These are phyloP conservation scores for Actinia equina DNA, from an alignment of 64 coral and sea anemone genomes.

Conservation along the genomic window DNA sequence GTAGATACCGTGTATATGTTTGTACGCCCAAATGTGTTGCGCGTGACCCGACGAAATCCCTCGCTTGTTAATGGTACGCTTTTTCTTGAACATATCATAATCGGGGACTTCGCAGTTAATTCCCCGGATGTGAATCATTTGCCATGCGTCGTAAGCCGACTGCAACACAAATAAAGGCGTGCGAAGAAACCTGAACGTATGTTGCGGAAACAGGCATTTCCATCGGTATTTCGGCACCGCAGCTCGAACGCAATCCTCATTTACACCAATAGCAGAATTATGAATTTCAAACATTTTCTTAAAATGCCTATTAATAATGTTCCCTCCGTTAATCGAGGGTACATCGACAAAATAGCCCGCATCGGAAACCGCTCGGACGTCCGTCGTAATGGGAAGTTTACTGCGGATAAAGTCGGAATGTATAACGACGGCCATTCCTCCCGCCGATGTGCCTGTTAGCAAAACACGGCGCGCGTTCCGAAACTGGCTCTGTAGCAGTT, in stretches of 20 bases:
- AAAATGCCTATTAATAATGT: slow-evolving; percentile 77
- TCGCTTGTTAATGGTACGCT: slow-evolving; percentile 34
- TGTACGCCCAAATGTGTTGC: slow-evolving; percentile 58
- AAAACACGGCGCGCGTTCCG: slow-evolving; percentile 60
- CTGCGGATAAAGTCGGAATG: slow-evolving; percentile 86
- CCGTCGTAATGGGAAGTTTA: slow-evolving; percentile 56
- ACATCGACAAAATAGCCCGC: slow-evolving; percentile 94
- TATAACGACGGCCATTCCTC: slow-evolving; percentile 74
- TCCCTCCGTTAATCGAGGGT: slow-evolving; percentile 47
- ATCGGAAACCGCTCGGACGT: slow-evolving; percentile 85
- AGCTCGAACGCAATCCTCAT: slow-evolving; percentile 63
- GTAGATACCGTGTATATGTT: slow-evolving; percentile 90
- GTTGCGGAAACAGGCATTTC: slow-evolving; percentile 97
- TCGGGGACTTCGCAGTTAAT: slow-evolving; percentile 78
- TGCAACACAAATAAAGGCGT: slow-evolving; percentile 91
- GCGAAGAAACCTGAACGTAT: slow-evolving; percentile 66
- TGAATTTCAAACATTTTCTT: slow-evolving; percentile 81
- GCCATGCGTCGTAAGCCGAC: slow-evolving; percentile 96
- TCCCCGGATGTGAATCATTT: slow-evolving; percentile 79
- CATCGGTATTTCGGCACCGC: slow-evolving; percentile 42
- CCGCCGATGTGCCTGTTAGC: slow-evolving; percentile 85
- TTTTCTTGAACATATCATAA: slow-evolving; percentile 26
- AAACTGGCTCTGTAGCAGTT: slow-evolving; percentile 64
- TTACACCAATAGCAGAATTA: slow-evolving; percentile 58
- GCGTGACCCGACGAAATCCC: slow-evolving; percentile 22